Evolutionary conservation across 2,797 vertebrate species (phyloP), one percentile per base, ranked within the genome.

Genomic region (Alcedo quadribrachys): DNA sequence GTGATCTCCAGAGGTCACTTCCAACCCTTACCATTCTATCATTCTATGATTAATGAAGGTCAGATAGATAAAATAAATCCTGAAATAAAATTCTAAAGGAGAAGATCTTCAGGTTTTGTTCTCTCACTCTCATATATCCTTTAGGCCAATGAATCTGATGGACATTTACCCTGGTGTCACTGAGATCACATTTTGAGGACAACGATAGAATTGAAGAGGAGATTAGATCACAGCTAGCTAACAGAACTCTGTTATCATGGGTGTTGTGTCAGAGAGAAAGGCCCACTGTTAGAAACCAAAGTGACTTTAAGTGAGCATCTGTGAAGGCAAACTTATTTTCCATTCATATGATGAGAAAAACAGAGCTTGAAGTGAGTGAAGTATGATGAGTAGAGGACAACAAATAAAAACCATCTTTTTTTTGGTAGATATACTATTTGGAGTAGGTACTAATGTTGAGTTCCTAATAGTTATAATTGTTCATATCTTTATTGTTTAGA

Each of bases 141-240:
- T 85, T 42, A 75, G 61, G 45, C 43, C 20, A 42, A 77, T 25
- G 20, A 67, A 42, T 84, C 21, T 33, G 48, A 50, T 25, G 11
- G 30, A 27, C 27, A 14, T 79, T 84, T 85, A 57, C 40, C 30
- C 37, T 75, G 25, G 11, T 89, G 81, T 51, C 57, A 78, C 66
- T 91, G 87, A 91, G 79, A 81, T 95, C 92, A 76, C n/a, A 78
- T 66, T 91, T 60, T 32, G 43, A 83, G 48, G n/a, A 95, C 92
- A 95, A 91, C 91, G 35, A 57, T 42, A 67, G 42, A 68, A 91
- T 57, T 91, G 79, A 92, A 91, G 61, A 63, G 35, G n/a, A 83
- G 55, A 67, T 94, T 91, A 90, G 87, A 37, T 92, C 92, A 94
- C 0, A 2, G 11, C 74, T 81, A 63, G 16, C 74, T 81, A 69